Conservation (phyloP, 2,797 vertebrate species). For the Melanotaenia trifasciata region DNA sequence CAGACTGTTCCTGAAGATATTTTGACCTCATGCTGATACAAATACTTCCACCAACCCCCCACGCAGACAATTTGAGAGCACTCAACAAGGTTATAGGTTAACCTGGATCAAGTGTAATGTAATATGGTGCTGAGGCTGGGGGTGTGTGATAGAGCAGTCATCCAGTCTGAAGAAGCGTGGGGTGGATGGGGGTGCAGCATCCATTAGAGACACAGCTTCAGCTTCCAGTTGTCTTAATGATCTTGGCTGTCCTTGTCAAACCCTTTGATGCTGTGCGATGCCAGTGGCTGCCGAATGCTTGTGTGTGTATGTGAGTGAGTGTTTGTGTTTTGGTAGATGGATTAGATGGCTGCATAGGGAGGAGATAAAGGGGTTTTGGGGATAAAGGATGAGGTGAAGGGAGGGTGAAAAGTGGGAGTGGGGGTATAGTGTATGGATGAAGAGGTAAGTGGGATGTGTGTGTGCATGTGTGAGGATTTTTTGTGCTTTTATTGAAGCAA, state of each 20-base stretch:
- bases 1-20: constrained; percentile 3
- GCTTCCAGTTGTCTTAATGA: constrained; percentile 47
- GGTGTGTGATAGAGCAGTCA: constrained; percentile 40
- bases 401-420: constrained; percentile 17
- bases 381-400: constrained; percentile 24
- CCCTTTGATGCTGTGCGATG: constrained; percentile 60
- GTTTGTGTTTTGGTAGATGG: constrained; percentile 24
- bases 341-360: constrained; percentile 39
- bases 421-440: background rate
- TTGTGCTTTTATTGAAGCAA: constrained; percentile 12
- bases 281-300: constrained; percentile 46
- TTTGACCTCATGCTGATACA: constrained; percentile 3
- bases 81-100: constrained; percentile 67
- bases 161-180: constrained; percentile 18
- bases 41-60: background rate
- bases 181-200: constrained; percentile 41
- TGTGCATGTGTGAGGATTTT: constrained; percentile 1
- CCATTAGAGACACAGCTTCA: constrained; percentile 54
- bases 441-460: background rate
- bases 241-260: constrained; percentile 39
- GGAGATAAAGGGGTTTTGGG: constrained; percentile 28
- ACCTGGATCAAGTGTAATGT: constrained; percentile 70
- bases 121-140: constrained; percentile 49
- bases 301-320: constrained; percentile 11
- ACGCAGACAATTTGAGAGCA: constrained; percentile 27